These are phyloP conservation scores for Notodonta ziczac DNA, from an alignment of 2,888 invertebrate genomes.

Conservation along the genomic window DNA sequence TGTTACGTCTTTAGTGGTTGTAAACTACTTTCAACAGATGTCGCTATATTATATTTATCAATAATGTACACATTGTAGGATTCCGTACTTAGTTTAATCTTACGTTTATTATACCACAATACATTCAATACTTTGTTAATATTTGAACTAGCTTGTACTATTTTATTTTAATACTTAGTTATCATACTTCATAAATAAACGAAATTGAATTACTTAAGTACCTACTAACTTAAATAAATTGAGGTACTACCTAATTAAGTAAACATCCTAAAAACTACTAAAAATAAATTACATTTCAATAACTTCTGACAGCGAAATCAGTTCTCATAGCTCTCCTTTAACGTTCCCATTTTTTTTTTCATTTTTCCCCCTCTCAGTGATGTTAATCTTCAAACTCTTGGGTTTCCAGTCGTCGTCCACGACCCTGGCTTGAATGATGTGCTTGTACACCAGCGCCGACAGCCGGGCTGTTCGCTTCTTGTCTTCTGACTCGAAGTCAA, in stretches of 20 bases:
- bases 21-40: background rate
- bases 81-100: too few species aligned
- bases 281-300: too few species aligned
- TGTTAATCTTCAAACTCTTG: constrained; percentile 47
- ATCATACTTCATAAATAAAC: too few species aligned
- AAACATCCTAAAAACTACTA: too few species aligned
- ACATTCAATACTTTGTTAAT: too few species aligned
- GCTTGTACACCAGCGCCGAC: constrained; percentile 84
- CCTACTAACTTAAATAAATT: too few species aligned
- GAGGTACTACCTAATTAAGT: too few species aligned
- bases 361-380: constrained; percentile 38
- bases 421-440: constrained; percentile 56
- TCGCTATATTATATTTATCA: background rate
- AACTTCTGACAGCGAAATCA: background rate
- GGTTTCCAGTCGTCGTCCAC: constrained; percentile 62
- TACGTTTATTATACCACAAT: too few species aligned
- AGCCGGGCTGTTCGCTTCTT: constrained; percentile 86
- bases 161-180: too few species aligned
- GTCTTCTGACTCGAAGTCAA: constrained; percentile 86
- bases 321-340: constrained; percentile 48
- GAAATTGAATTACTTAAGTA: too few species aligned
- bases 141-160: too few species aligned
- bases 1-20: background rate
- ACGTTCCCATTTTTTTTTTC: constrained; percentile 17
- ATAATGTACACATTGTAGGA: too few species aligned